Percentiles rank a stretch among this genome's conserved stretches.
These are phyloP conservation scores for Uloborus plumipes DNA, from an alignment of 2,888 invertebrate genomes.

Conservation along the genomic window DNA sequence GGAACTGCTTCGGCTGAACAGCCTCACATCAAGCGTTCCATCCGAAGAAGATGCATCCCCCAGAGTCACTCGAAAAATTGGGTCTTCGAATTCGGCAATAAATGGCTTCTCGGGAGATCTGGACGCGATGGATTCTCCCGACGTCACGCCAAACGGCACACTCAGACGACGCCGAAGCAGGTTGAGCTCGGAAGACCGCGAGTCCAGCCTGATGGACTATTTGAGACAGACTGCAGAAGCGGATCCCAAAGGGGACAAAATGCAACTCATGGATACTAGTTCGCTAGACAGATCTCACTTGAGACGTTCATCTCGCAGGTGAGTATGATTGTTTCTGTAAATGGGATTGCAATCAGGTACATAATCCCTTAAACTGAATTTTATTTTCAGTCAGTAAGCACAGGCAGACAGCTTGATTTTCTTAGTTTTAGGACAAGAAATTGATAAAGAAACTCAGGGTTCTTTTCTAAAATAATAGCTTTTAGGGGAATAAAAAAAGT, in stretches of 20 bases:
- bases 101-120: slow-evolving; percentile 53
- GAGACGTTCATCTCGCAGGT: slow-evolving; percentile 79
- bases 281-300: slow-evolving; percentile 88
- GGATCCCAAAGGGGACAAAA: slow-evolving; percentile 78
- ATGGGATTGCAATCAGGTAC: too few relatives aligned
- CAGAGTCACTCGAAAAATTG: slow-evolving; percentile 78
- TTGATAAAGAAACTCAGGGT: too few relatives aligned
- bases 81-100: slow-evolving; percentile 72
- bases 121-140: slow-evolving; percentile 72
- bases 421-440: too few relatives aligned
- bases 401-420: too few relatives aligned
- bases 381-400: too few relatives aligned
- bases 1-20: slow-evolving; percentile 61
- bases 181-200: slow-evolving; percentile 84
- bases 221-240: slow-evolving; percentile 61
- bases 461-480: too few relatives aligned
- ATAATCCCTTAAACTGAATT: too few relatives aligned
- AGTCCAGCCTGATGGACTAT: slow-evolving; percentile 80
- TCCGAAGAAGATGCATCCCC: slow-evolving; percentile 81
- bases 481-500: too few relatives aligned
- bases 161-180: slow-evolving; percentile 82
- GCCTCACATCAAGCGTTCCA: slow-evolving; percentile 69
- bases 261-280: slow-evolving; percentile 71
- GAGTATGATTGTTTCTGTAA: background rate
- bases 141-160: slow-evolving; percentile 91